Percentiles rank a stretch among this genome's conserved stretches.
phyloP scores from a whole-genome alignment of 2,888 invertebrate species.

The Corythucha ciliata region DNA sequence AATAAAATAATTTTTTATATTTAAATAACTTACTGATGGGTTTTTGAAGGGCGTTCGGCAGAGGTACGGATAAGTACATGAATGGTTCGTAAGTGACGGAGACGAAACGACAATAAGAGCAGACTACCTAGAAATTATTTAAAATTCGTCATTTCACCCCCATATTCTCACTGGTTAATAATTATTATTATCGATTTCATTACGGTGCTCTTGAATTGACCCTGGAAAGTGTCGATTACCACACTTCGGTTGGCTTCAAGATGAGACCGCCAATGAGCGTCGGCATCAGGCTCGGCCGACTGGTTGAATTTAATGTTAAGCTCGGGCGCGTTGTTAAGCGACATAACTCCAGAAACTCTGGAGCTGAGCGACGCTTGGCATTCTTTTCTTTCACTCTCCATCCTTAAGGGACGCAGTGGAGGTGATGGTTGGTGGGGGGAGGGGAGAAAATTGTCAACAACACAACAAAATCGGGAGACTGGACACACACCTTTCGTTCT shows the following conservation, averaged over 20 bases:
- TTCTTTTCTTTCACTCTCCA: constrained; percentile 37
- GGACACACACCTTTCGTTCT: constrained; percentile 26
- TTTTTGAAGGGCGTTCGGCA: constrained; percentile 53
- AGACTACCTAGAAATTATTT: constrained; percentile 47
- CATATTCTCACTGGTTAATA: neutral
- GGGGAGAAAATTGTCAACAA: neutral
- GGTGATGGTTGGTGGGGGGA: too few species aligned
- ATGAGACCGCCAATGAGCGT: constrained; percentile 50
- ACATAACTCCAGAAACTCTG: neutral
- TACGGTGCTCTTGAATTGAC: constrained; percentile 55
- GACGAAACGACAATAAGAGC: constrained; percentile 50
- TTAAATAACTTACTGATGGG: constrained; percentile 44
- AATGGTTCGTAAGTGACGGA: constrained; percentile 58
- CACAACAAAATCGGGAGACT: neutral
- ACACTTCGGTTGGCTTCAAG: constrained; percentile 49
- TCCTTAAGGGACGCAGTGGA: too few species aligned
- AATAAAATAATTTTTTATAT: neutral
- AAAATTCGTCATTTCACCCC: too few species aligned
- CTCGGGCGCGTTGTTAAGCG: neutral
- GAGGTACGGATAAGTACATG: constrained; percentile 56
- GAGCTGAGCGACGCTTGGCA: too few species aligned
- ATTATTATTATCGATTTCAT: constrained; percentile 31
- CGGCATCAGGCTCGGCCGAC: constrained; percentile 42
- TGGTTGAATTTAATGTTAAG: constrained; percentile 12
- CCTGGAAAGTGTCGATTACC: constrained; percentile 54